A percentile compares a stretch with the other conserved stretches of the same genome.
These are phyloP conservation scores for Acanthococcus lagerstroemiae DNA, from an alignment of 2,888 invertebrate species.

Conservation along the genomic window DNA sequence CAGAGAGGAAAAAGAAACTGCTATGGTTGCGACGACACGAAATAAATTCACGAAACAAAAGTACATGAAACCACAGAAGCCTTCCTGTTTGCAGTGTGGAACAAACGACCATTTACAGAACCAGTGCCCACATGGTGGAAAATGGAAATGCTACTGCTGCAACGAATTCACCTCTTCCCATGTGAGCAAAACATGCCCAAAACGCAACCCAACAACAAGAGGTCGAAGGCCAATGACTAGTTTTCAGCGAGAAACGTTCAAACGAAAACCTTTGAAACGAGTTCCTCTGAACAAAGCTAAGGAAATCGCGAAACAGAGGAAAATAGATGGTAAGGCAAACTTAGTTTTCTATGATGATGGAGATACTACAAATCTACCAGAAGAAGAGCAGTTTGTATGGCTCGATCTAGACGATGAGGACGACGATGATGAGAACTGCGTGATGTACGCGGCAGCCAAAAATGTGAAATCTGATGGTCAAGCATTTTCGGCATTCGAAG, in stretches of 20 bases:
- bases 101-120: background rate
- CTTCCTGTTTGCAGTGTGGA: background rate
- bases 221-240: background rate
- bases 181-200: background rate
- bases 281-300: background rate
- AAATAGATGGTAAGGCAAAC: background rate
- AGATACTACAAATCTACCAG: background rate
- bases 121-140: background rate
- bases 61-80: background rate
- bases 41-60: background rate
- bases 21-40: too few species aligned
- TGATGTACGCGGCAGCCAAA: background rate
- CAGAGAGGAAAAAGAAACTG: background rate
- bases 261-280: background rate
- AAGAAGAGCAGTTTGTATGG: background rate
- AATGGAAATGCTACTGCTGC: background rate
- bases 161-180: background rate
- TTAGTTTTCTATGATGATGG: background rate
- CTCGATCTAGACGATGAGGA: background rate
- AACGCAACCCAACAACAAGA: background rate
- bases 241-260: background rate
- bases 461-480: too few species aligned
- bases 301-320: background rate
- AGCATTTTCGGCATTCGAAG: too few species aligned
- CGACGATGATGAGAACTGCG: background rate